Base-by-base conservation (phyloP, 2,797 vertebrate species). In the Melanotaenia pygmaea region DNA sequence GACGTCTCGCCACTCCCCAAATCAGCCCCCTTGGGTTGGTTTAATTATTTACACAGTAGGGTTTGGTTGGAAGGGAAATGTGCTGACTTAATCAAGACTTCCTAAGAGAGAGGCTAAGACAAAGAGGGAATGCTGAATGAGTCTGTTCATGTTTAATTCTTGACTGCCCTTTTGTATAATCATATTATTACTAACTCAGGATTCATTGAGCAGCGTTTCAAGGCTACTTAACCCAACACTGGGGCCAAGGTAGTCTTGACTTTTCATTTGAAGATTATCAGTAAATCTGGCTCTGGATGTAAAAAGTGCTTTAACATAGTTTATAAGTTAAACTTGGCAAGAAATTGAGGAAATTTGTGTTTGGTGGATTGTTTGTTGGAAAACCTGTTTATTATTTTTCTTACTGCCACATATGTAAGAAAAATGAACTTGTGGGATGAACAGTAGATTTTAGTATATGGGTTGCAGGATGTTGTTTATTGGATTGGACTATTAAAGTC, bases 41-140 rank as follows among this genome's bases (percentile, higher is more conserved):
- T 93, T 75, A 85, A 93, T 91, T 90, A 91, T 90, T 91, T 79
- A 91, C 81, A 82, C 83, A 78, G 82, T 59, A 34, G 77, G 70
- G 74, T 82, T 81, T 65, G 67, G 79, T 82, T 86, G 66, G 70
- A 87, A 63, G 67, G 63, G 63, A 86, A 89, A 90, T 81, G 76
- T 86, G 88, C 87, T 86, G 88, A 91, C 84, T 85, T 86, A 75
- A 78, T 66, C n/a, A 40, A 84, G 74, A 83, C 77, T 72, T 83
- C 63, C 59, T 28, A 32, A 64, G 78, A 0, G 56, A 22, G 59
- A 84, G 73, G 64, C 50, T 16, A 18, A 11, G 82, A 50, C 47
- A 50, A 22, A 76, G 72, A 65, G 43, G 62, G 77, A 87, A 85
- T 77, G 72, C 67, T 69, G 74, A 87, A 86, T 77, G 79, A 85